phyloP scores from a whole-genome alignment of 1,140 invertebrate genomes.

The Pseudomyrmex sp. region DNA sequence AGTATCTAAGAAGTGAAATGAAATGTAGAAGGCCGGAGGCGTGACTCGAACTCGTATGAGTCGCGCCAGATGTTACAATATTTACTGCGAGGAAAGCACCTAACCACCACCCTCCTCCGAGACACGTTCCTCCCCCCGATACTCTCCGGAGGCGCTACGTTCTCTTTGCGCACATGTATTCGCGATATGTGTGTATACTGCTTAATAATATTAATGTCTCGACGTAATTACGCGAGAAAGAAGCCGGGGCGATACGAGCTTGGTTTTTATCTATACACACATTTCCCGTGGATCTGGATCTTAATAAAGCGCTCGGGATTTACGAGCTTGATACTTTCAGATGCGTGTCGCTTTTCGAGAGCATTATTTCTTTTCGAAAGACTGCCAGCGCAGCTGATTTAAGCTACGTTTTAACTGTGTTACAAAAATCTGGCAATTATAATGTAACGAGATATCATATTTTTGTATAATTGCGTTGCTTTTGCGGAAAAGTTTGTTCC shows the following conservation, averaged over 20 bases:
- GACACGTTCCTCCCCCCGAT: constrained; percentile 19
- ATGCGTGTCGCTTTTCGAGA: neutral
- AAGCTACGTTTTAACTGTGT: neutral
- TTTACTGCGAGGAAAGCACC: constrained; percentile 76
- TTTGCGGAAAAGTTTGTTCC: neutral
- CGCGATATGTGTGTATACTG: constrained; percentile 48
- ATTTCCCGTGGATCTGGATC: neutral
- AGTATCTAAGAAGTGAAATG: constrained; percentile 80
- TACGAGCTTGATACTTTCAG: neutral
- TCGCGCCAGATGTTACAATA: constrained; percentile 82
- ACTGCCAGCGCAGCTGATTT: neutral
- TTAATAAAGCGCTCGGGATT: constrained; percentile 2
- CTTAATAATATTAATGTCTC: constrained; percentile 69
- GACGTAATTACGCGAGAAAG: constrained; percentile 25
- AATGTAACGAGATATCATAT: neutral
- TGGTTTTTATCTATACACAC: neutral
- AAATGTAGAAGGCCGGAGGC: constrained; percentile 79
- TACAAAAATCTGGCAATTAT: neutral
- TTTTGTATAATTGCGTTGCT: neutral
- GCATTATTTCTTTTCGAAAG: neutral
- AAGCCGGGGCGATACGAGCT: neutral
- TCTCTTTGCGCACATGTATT: constrained; percentile 59
- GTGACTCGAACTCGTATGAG: constrained; percentile 80
- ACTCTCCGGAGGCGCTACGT: neutral
- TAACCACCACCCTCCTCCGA: constrained; percentile 23